Evolutionary conservation across 2,888 invertebrate genomes (phyloP).

Genomic region (Dendrolimus houi): DNA sequence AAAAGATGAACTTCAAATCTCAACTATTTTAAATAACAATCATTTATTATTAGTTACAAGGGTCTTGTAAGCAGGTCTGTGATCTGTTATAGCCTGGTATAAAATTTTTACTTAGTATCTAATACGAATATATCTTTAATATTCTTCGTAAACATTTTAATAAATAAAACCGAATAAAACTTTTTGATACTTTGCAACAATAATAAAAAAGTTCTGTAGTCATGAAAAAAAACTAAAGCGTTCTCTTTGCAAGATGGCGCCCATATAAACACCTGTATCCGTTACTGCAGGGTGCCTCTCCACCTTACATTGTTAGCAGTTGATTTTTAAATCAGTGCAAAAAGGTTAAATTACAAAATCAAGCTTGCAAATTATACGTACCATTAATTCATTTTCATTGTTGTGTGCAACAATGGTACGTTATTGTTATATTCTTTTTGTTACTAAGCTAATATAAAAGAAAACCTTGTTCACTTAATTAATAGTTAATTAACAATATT

Average conservation of each 20-base stretch:
- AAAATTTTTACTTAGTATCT: too few species aligned
- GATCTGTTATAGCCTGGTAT: too few species aligned
- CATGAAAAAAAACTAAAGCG: background rate
- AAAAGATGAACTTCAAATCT: too few species aligned
- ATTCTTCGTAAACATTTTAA: too few species aligned
- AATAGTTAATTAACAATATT: too few species aligned
- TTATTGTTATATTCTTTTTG: background rate
- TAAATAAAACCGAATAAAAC: background rate
- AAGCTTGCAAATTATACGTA: background rate
- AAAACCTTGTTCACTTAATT: too few species aligned
- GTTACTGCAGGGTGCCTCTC: constrained; percentile 21
- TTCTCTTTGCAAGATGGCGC: constrained; percentile 42
- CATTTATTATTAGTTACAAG: too few species aligned
- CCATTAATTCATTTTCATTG: constrained; percentile 8
- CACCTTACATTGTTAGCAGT: constrained; percentile 3
- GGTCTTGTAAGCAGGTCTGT: too few species aligned
- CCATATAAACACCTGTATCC: constrained; percentile 60
- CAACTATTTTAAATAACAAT: too few species aligned
- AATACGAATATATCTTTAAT: too few species aligned
- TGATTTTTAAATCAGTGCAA: background rate
- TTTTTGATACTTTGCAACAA: background rate
- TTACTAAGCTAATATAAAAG: background rate
- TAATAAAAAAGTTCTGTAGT: background rate
- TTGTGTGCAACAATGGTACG: too few species aligned
- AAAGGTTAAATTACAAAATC: background rate